A percentile compares a stretch with the other conserved stretches of the same genome.
These are phyloP conservation scores for Brachionus rubens DNA, from an alignment of 1,140 invertebrate genomes.

Conservation along the genomic window DNA sequence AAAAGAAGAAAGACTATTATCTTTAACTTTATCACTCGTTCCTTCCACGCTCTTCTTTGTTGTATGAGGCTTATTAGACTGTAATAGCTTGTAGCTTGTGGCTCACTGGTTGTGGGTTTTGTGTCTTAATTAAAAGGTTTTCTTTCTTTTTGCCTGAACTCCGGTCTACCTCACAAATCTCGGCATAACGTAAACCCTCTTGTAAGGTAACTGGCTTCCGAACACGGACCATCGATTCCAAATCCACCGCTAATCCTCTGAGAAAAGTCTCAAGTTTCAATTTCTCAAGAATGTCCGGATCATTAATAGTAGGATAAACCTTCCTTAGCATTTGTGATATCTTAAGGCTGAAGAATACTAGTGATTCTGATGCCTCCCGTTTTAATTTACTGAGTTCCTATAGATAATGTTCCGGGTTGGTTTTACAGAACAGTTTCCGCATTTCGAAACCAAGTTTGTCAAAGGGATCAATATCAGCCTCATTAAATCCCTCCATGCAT, in stretches of 20 bases:
- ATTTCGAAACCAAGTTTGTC: background rate
- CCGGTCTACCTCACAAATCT: background rate
- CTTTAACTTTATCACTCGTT: background rate
- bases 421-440: background rate
- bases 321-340: background rate
- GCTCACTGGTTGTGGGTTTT: background rate
- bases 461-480: background rate
- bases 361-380: background rate
- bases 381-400: background rate
- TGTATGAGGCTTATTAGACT: background rate
- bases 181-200: background rate
- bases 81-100: no score
- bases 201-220: background rate
- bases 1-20: background rate
- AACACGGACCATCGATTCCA: background rate
- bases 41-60: background rate
- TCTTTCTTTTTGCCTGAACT: background rate
- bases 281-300: background rate
- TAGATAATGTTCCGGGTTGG: background rate
- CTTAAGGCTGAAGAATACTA: background rate
- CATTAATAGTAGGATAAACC: background rate
- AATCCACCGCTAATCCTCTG: background rate
- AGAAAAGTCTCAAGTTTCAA: background rate
- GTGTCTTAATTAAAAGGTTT: no score
- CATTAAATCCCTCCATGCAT: no score